These are phyloP conservation scores for Oophaga pumilio DNA, from an alignment of 2,113 vertebrate species.

Conservation along the genomic window DNA sequence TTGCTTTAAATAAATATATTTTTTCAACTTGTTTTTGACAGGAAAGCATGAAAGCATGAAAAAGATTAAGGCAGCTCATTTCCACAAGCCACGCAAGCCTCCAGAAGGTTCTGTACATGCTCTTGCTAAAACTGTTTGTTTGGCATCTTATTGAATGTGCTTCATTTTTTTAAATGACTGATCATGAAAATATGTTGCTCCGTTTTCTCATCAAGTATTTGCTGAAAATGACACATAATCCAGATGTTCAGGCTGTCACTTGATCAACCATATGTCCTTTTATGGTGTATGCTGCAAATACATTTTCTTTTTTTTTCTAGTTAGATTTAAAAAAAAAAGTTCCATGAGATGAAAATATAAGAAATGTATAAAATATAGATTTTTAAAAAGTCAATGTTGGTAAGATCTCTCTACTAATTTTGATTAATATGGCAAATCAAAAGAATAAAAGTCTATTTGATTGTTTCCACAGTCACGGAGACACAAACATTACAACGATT, in stretches of 20 bases:
- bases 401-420: not conserved
- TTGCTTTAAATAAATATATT: conserved; percentile 19
- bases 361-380: not conserved
- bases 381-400: not conserved
- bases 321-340: not conserved
- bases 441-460: not conserved
- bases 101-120: conserved; percentile 22
- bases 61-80: conserved; percentile 16
- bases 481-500: too few species aligned
- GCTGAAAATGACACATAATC: conserved; percentile 42
- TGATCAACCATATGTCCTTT: conserved; percentile 34
- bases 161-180: conserved; percentile 42
- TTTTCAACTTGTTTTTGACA: conserved; percentile 29
- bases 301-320: not conserved
- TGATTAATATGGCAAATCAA: not conserved
- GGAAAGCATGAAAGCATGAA: not conserved
- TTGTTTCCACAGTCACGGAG: not conserved
- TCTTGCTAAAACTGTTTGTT: conserved; percentile 14
- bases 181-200: conserved; percentile 48
- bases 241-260: conserved; percentile 34
- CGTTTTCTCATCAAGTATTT: conserved; percentile 43
- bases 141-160: conserved; percentile 23
- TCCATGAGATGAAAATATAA: not conserved
- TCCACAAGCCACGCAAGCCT: not conserved
- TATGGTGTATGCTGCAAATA: not conserved